Conservation (phyloP, 2,888 invertebrate genomes). For the Tinea pellionella region DNA sequence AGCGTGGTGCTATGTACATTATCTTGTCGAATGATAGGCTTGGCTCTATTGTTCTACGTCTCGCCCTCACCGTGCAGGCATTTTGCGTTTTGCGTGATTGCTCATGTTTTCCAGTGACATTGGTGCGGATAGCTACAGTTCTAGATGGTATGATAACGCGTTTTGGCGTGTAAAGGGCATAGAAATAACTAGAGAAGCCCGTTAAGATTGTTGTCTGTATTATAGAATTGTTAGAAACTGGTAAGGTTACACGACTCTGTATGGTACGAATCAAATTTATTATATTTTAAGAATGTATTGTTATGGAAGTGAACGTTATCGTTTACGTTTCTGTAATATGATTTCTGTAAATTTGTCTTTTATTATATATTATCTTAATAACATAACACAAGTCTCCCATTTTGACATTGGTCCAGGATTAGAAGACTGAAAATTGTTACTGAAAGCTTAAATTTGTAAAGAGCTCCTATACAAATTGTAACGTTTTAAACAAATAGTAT, state of each 20-base stretch:
- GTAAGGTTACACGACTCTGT: neutral
- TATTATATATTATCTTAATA: too few species aligned
- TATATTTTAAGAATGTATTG: constrained; percentile 3
- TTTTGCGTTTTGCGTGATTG: constrained; percentile 19
- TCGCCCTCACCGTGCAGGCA: constrained; percentile 19
- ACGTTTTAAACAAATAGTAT: too few species aligned
- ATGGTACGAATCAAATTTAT: neutral
- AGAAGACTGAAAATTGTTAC: too few species aligned
- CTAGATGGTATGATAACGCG: constrained; percentile 8
- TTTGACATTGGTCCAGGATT: too few species aligned
- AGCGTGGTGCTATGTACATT: constrained; percentile 20
- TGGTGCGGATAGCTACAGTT: constrained; percentile 13
- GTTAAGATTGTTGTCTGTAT: neutral
- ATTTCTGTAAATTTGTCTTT: neutral
- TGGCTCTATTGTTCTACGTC: constrained; percentile 30
- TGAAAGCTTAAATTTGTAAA: too few species aligned
- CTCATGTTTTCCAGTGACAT: constrained; percentile 18
- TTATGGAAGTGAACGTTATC: neutral
- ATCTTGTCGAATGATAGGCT: constrained; percentile 27
- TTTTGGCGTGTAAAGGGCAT: constrained; percentile 11
- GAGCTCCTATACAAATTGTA: too few species aligned
- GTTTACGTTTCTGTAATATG: neutral
- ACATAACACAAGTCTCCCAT: too few species aligned
- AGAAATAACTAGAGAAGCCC: neutral
- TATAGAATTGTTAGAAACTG: neutral